phyloP scores from a whole-genome alignment of 2,888 invertebrate species.

The Nectonema munidae region DNA sequence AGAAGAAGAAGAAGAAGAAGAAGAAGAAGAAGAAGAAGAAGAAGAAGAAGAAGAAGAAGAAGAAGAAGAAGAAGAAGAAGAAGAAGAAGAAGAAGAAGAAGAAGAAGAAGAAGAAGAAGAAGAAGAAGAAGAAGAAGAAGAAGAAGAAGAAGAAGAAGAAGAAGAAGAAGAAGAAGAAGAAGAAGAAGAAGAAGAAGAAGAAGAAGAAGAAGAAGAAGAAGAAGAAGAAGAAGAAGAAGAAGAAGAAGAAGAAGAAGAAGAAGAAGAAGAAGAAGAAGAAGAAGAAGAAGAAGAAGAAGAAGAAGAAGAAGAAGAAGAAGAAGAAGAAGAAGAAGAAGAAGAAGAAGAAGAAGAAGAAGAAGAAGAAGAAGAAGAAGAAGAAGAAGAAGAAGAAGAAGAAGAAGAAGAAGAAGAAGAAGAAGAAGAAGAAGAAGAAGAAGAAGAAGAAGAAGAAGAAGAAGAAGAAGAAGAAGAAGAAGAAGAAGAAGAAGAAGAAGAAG shows the following conservation, averaged over 20 bases:
- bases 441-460: slow-evolving; percentile 5
- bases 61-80: slow-evolving; percentile 5
- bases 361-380: slow-evolving; percentile 5
- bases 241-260: slow-evolving; percentile 5
- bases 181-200: slow-evolving; percentile 5
- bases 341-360: slow-evolving; percentile 5
- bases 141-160: slow-evolving; percentile 5
- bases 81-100: slow-evolving; percentile 5
- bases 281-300: slow-evolving; percentile 5
- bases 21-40: slow-evolving; percentile 5
- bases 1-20: slow-evolving; percentile 5
- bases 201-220: slow-evolving; percentile 5
- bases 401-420: slow-evolving; percentile 5
- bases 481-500: slow-evolving; percentile 5
- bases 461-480: slow-evolving; percentile 5
- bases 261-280: slow-evolving; percentile 5
- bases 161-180: slow-evolving; percentile 5
- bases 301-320: slow-evolving; percentile 5
- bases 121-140: slow-evolving; percentile 5
- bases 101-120: slow-evolving; percentile 5
- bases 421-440: slow-evolving; percentile 5
- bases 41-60: slow-evolving; percentile 5
- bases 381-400: slow-evolving; percentile 5
- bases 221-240: slow-evolving; percentile 5
- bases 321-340: slow-evolving; percentile 5